These are phyloP conservation scores for Chaetops frenatus DNA, from an alignment of 2,113 vertebrate species.

Conservation along the genomic window DNA sequence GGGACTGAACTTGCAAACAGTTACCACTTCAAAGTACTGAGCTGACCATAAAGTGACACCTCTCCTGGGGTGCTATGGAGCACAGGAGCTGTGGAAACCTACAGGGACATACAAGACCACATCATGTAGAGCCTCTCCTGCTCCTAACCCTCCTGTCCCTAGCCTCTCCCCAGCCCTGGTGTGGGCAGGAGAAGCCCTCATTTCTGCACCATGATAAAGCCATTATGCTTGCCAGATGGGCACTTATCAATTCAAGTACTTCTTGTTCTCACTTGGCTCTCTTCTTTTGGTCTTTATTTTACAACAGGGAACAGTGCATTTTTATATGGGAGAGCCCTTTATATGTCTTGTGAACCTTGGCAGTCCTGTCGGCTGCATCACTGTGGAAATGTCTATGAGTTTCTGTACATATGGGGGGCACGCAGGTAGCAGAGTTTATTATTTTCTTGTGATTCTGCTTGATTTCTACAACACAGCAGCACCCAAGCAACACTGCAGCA, in stretches of 20 bases:
- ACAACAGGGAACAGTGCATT: not conserved
- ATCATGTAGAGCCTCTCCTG: not conserved
- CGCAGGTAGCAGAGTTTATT: not conserved
- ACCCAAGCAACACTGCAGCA: accelerated
- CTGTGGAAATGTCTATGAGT: not conserved
- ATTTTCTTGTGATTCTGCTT: not conserved
- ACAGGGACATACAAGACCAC: not conserved
- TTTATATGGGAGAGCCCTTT: not conserved
- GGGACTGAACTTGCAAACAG: not conserved
- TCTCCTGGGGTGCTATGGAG: not conserved
- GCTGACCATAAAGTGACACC: not conserved
- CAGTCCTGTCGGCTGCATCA: not conserved
- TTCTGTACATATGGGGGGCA: not conserved
- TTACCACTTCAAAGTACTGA: not conserved
- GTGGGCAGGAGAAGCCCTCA: not conserved
- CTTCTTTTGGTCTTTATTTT: not conserved
- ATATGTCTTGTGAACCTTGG: not conserved
- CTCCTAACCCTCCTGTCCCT: not conserved
- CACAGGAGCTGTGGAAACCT: not conserved
- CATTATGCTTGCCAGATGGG: not conserved
- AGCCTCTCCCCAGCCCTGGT: accelerated
- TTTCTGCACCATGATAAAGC: not conserved
- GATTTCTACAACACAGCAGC: not conserved
- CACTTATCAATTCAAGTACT: not conserved
- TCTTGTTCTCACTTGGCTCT: not conserved